These are phyloP conservation scores for Drosophila nebulosa DNA, from an alignment of 1,140 invertebrate species.

Conservation along the genomic window DNA sequence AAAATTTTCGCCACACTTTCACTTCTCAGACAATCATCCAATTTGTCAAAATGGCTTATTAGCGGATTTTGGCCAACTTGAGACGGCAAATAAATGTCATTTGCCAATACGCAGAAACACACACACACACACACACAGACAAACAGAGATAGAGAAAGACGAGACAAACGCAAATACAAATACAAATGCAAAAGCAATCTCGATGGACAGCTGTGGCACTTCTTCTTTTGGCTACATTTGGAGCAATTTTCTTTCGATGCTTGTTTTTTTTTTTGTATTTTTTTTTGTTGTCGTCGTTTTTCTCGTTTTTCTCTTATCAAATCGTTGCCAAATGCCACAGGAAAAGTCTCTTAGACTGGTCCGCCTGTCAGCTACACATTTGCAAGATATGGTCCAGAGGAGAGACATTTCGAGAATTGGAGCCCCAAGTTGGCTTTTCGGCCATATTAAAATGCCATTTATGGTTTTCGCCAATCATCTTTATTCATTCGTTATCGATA, in stretches of 20 bases:
- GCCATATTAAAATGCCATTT: conserved; percentile 56
- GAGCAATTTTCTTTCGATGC: not conserved
- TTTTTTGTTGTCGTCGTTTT: not conserved
- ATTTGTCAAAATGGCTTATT: conserved; percentile 78
- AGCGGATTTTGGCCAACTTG: conserved; percentile 58
- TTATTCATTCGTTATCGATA: not conserved
- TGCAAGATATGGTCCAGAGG: conserved; percentile 30
- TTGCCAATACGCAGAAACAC: conserved; percentile 27
- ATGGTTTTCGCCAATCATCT: not conserved
- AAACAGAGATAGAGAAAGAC: too few relatives aligned
- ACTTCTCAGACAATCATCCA: conserved; percentile 57
- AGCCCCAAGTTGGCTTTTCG: conserved; percentile 15
- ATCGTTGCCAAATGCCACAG: conserved; percentile 45
- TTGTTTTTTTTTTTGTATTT: not conserved
- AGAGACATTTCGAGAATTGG: conserved; percentile 9
- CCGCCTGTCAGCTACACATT: conserved; percentile 39
- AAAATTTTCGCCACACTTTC: conserved; percentile 43
- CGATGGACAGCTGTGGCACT: conserved; percentile 44
- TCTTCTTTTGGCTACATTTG: conserved; percentile 10
- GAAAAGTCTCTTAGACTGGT: conserved; percentile 41
- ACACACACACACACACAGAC: not conserved
- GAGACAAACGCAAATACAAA: not conserved
- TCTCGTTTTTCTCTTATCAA: conserved; percentile 50
- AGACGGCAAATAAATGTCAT: conserved; percentile 54
- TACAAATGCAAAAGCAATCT: conserved; percentile 25